Base-by-base conservation (phyloP, 2,113 vertebrate genomes). In the Myotis brandtii region DNA sequence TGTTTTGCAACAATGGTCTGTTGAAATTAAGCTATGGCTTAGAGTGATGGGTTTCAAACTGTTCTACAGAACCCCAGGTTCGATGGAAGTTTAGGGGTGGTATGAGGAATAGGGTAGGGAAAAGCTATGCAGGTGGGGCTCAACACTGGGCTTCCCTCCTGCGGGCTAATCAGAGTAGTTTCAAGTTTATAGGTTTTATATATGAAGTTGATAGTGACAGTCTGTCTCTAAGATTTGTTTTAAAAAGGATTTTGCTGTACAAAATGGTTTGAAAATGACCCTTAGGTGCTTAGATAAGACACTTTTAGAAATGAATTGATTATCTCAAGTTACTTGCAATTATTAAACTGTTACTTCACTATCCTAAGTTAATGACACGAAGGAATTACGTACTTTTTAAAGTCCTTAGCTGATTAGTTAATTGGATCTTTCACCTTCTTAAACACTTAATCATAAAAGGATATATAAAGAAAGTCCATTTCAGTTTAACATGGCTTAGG, bases 401-500 rank as follows among this genome's bases (percentile, higher is more conserved):
- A 93, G 52, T 86, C 59, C 13, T 93, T 87, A 84, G 81, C 34
- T 95, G 52, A 72, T 86, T 86, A 62, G 11, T 69, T 88, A 81
- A 50, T 79, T 87, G 40, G 21, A 81, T 95, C 67, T 86, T 96
- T 97, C 25, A 73, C 48, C 85, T 96, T 94, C 43, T 25, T 84
- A 84, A 84, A 54, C 70, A 69, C 67, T 88, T 94, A 95, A 88
- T 91, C 37, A 82, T 62, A 88, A 85, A 89, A 76, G 16, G n/a
- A 46, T 76, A 73, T 52, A 34, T 91, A 75, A 69, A 85, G 30
- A 87, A n/a, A 81, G 80, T 92, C 54, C 54, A 43, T 96, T 92
- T 96, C 62, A 87, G 20, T 94, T 96, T 95, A 86, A 89, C 56
- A 77, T 92, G 52, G 27, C 82, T 90, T 95, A 79, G 54, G 13